These are phyloP conservation scores for Halcyon senegalensis DNA, from an alignment of 2,113 vertebrate genomes.

Conservation along the genomic window DNA sequence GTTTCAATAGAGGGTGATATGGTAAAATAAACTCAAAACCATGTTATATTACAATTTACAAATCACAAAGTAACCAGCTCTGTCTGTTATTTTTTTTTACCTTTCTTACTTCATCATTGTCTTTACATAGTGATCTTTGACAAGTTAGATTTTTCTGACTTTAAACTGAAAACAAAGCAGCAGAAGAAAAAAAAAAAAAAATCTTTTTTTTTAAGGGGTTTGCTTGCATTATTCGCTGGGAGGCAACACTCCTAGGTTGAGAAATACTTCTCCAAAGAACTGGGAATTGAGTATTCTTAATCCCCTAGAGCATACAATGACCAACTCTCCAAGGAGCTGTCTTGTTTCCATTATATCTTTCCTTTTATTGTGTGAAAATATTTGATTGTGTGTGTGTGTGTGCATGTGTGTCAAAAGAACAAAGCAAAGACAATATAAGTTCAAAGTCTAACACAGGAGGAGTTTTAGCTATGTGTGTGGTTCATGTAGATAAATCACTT, in stretches of 20 bases:
- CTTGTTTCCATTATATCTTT: constrained; percentile 31
- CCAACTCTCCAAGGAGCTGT: neutral
- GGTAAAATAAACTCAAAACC: neutral
- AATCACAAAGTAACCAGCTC: neutral
- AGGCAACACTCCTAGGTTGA: neutral
- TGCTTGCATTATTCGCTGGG: constrained; percentile 4
- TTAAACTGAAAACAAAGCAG: neutral
- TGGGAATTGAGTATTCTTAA: constrained; percentile 44
- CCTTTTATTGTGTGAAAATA: constrained; percentile 41
- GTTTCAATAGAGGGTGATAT: neutral
- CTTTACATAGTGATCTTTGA: neutral
- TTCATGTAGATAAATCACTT: constrained; percentile 57
- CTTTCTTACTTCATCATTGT: neutral
- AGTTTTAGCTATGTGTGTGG: constrained; percentile 53
- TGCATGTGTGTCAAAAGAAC: neutral
- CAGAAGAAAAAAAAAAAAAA: neutral
- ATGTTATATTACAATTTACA: neutral
- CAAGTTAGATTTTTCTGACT: neutral
- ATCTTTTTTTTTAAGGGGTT: neutral
- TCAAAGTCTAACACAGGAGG: constrained; percentile 52
- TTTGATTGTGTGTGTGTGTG: neutral
- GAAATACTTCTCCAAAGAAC: constrained; percentile 28
- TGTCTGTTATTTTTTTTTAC: neutral
- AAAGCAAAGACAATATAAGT: neutral
- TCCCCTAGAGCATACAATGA: constrained; percentile 25